A percentile compares a stretch with the other conserved stretches of the same genome.
Conservation (phyloP, 1,140 invertebrate genomes). For the Halictus rubicundus region DNA sequence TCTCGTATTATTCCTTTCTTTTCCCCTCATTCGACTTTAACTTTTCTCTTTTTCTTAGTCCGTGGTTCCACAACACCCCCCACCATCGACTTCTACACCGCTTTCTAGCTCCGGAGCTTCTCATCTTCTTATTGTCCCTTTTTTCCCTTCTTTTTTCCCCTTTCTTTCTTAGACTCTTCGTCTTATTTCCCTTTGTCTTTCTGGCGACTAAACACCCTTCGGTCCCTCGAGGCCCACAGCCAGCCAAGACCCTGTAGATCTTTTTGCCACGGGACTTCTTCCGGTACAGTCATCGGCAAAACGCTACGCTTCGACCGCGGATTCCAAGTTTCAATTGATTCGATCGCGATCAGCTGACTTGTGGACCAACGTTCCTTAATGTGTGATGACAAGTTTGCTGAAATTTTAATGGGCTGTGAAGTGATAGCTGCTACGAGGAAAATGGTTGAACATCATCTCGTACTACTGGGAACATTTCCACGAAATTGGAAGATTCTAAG, state of each 20-base stretch:
- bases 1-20: not conserved
- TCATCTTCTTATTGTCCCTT: constrained; percentile 44
- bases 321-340: constrained; percentile 1
- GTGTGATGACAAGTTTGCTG: too few species aligned
- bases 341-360: not conserved
- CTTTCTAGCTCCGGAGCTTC: constrained; percentile 42
- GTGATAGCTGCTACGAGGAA: not conserved
- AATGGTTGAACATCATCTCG: too few species aligned
- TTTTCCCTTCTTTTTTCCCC: constrained; percentile 36
- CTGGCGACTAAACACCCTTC: constrained; percentile 54
- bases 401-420: too few species aligned
- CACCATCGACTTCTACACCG: constrained; percentile 10
- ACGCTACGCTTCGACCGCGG: not conserved
- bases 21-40: constrained; percentile 19
- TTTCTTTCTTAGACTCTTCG: constrained; percentile 43
- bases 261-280: constrained; percentile 60
- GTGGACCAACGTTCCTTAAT: not conserved
- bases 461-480: too few species aligned
- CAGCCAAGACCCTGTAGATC: constrained; percentile 56
- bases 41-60: constrained; percentile 38
- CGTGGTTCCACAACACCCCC: not conserved
- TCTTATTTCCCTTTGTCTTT: constrained; percentile 67
- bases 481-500: too few species aligned
- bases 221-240: constrained; percentile 48
- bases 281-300: constrained; percentile 61